phyloP scores from a whole-genome alignment of 2,888 invertebrate genomes.

The Gari tellinella region DNA sequence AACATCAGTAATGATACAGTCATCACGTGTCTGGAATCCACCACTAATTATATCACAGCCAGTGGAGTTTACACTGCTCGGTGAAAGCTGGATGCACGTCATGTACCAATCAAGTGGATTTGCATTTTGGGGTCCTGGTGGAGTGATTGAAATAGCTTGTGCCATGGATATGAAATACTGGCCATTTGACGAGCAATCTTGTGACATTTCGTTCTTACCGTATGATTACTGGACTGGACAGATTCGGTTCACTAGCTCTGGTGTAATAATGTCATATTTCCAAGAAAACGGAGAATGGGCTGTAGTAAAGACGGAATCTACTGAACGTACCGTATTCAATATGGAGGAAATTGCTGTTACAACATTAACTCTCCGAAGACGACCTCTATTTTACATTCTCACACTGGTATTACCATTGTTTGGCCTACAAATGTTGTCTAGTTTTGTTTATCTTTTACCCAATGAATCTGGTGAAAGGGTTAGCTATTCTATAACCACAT shows the following conservation, averaged over 20 bases:
- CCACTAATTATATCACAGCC: conserved; percentile 17
- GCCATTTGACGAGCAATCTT: conserved; percentile 48
- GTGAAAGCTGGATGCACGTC: conserved; percentile 18
- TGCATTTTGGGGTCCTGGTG: conserved; percentile 12
- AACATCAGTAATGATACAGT: conserved; percentile 6
- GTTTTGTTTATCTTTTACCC: conserved; percentile 18
- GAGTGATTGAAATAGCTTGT: conserved; percentile 19
- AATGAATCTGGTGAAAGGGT: conserved; percentile 26
- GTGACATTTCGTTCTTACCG: conserved; percentile 15
- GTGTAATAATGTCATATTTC: background rate
- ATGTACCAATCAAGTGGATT: conserved; percentile 2
- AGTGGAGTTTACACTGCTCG: conserved; percentile 11
- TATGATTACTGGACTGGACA: conserved; percentile 2
- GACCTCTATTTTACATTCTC: conserved; percentile 4
- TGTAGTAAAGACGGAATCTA: background rate
- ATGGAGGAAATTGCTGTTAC: background rate
- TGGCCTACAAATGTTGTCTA: background rate
- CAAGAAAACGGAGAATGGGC: conserved; percentile 10
- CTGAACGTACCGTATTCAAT: background rate
- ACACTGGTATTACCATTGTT: conserved; percentile 9
- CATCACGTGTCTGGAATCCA: conserved; percentile 31
- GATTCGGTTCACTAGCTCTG: background rate
- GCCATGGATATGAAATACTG: conserved; percentile 42
- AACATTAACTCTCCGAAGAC: conserved; percentile 1
- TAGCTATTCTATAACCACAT: conserved; percentile 17